Percentiles rank a stretch among this genome's conserved stretches.
Conservation (phyloP, 2,797 vertebrate species). For the Lepus townsendii region DNA sequence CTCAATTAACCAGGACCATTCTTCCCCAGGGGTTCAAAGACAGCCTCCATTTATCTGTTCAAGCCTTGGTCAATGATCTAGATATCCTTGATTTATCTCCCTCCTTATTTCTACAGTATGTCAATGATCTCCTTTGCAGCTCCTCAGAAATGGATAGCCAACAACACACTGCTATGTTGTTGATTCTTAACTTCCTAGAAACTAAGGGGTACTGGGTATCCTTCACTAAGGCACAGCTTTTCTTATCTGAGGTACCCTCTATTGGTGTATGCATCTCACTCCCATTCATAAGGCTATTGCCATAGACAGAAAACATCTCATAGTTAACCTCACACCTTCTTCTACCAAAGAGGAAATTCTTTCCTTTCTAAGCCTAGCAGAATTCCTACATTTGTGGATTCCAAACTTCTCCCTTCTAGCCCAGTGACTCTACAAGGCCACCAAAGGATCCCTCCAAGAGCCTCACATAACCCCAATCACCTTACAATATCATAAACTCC, state of each 20-base stretch:
- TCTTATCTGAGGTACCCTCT: neutral
- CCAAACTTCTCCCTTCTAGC: neutral
- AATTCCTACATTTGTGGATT: neutral
- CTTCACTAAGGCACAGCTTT: neutral
- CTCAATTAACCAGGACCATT: neutral
- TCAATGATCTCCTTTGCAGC: too few relatives aligned
- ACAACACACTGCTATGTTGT: neutral
- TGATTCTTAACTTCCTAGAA: neutral
- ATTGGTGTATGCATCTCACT: too few relatives aligned
- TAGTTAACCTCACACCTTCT: neutral
- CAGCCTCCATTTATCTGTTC: neutral
- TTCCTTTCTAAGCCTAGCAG: neutral
- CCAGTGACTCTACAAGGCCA: neutral
- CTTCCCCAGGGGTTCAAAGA: neutral
- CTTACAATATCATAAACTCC: neutral
- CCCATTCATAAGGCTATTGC: too few relatives aligned
- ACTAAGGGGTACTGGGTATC: neutral
- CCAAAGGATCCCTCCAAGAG: neutral
- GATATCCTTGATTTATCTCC: too few relatives aligned
- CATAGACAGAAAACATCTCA: too few relatives aligned
- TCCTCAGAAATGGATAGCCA: neutral
- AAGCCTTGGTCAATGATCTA: neutral
- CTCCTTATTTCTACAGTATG: too few relatives aligned
- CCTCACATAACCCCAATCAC: neutral
- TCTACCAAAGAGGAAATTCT: neutral